Conservation (phyloP, 2,888 invertebrate species). For the Tanytarsus gracilentus region DNA sequence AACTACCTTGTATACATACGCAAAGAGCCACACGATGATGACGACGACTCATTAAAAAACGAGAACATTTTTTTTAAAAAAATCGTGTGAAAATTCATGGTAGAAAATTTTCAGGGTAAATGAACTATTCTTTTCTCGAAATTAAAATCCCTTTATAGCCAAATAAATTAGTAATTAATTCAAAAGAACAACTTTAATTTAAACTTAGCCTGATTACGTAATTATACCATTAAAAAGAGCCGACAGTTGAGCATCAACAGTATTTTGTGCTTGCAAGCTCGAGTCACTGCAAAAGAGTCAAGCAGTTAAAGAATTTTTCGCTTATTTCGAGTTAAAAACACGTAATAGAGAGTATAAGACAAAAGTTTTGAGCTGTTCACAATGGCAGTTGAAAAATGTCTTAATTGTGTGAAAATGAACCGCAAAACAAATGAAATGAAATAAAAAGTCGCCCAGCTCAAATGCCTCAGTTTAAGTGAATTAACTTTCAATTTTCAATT, state of each 20-base stretch:
- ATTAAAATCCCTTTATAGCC: background rate
- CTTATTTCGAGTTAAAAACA: background rate
- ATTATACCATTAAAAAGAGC: background rate
- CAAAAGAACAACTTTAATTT: background rate
- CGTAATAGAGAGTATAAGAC: background rate
- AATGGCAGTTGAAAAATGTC: background rate
- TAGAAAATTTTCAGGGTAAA: background rate
- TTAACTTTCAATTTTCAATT: conserved; percentile 25
- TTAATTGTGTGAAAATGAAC: conserved; percentile 18
- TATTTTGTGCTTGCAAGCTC: background rate
- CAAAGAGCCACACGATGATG: too few relatives aligned
- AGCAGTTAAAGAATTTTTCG: background rate
- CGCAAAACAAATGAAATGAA: conserved; percentile 14
- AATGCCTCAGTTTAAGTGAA: background rate
- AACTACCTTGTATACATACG: too few relatives aligned
- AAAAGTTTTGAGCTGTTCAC: background rate
- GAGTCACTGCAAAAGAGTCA: background rate
- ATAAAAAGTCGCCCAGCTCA: conserved; percentile 11
- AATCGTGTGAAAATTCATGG: background rate
- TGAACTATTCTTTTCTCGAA: background rate
- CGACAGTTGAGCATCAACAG: conserved; percentile 1
- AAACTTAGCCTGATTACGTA: background rate
- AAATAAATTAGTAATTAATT: background rate
- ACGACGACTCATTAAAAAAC: too few relatives aligned
- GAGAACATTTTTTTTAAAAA: too few relatives aligned